Evolutionary conservation across 92 coral and sea anemone species (phyloP).

Genomic region (Muricea muricata): DNA sequence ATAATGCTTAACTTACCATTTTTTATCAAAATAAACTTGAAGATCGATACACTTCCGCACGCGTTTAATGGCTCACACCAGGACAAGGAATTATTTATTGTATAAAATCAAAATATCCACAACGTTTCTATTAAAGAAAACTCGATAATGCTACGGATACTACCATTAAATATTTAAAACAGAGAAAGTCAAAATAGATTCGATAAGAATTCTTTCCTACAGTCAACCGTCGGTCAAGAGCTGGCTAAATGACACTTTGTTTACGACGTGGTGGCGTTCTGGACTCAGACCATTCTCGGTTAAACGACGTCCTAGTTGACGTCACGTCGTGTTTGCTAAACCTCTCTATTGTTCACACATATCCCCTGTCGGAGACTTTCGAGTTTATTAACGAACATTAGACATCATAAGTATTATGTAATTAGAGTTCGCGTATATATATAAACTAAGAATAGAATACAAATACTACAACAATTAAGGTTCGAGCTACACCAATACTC

Average conservation of each 20-base stretch:
- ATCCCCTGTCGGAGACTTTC: no score
- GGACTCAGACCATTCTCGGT: neutral
- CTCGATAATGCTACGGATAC: neutral
- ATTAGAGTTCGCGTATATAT: no score
- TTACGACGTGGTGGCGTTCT: no score
- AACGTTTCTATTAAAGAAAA: neutral
- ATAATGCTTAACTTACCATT: no score
- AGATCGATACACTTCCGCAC: no score
- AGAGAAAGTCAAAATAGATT: neutral
- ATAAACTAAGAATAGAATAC: neutral
- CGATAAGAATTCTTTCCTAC: neutral
- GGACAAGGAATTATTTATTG: neutral
- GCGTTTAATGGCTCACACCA: constrained; percentile 6
- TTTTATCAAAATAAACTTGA: no score
- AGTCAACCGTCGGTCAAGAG: neutral
- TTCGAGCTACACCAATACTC: neutral
- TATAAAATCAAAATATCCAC: neutral
- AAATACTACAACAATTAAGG: no score
- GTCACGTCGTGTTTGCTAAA: no score
- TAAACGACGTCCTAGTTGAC: neutral
- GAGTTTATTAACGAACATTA: no score
- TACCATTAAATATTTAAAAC: neutral
- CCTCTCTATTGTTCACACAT: no score
- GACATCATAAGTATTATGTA: no score
- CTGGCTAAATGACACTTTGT: neutral